Evolutionary conservation across 2,113 vertebrate genomes (phyloP).

Genomic region (Ammodytes marinus): DNA sequence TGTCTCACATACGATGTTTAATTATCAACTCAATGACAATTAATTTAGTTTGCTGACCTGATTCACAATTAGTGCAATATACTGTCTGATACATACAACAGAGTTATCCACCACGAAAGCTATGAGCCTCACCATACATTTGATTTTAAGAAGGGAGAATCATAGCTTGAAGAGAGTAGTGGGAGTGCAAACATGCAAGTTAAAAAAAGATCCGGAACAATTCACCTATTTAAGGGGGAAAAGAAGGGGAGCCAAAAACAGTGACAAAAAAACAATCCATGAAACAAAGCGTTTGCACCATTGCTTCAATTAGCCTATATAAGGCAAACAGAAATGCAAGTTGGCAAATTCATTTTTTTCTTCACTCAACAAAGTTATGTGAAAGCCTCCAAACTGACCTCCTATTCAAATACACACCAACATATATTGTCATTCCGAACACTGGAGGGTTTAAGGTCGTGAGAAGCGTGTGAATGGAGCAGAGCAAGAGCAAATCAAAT

Average conservation of each 20-base stretch:
- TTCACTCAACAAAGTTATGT: background rate
- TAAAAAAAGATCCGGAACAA: constrained; percentile 12
- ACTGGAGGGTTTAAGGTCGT: background rate
- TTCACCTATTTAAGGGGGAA: background rate
- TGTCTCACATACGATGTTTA: background rate
- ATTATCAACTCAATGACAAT: background rate
- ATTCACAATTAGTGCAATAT: no score
- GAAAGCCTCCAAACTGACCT: background rate
- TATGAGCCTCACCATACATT: background rate
- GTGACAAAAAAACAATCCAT: background rate
- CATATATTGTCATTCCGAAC: background rate
- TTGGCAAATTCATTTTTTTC: background rate
- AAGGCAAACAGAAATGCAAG: background rate
- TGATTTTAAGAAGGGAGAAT: constrained; percentile 20
- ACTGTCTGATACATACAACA: background rate
- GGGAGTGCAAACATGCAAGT: constrained; percentile 1
- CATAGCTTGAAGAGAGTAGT: constrained; percentile 27
- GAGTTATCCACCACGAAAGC: background rate
- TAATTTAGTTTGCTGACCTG: background rate
- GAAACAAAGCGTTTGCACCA: background rate
- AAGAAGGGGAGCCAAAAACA: background rate
- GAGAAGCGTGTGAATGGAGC: constrained; percentile 20
- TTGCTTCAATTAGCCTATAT: constrained; percentile 1
- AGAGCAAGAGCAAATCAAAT: constrained; percentile 51
- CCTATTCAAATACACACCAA: background rate